A percentile compares a stretch with the other conserved stretches of the same genome.
These are phyloP conservation scores for Petaurus breviceps DNA, from an alignment of 2,113 vertebrate genomes.

Conservation along the genomic window DNA sequence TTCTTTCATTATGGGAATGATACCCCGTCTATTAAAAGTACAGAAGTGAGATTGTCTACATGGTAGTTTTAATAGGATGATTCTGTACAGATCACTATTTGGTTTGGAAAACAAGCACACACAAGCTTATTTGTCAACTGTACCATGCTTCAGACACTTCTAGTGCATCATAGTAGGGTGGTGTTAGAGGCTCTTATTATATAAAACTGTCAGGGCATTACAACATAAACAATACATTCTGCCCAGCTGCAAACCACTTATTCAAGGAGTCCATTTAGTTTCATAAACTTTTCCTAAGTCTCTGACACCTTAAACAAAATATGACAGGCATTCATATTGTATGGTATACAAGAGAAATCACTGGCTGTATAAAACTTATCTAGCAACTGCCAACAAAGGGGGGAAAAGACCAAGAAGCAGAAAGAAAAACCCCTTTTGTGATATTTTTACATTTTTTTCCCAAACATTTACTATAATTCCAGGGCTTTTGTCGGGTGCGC, in stretches of 20 bases:
- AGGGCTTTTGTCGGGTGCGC: conserved; percentile 19
- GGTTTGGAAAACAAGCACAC: conserved; percentile 70
- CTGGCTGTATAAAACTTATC: conserved; percentile 52
- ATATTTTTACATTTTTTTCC: conserved; percentile 41
- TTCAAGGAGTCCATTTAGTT: conserved; percentile 82
- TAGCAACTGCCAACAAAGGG: conserved; percentile 62
- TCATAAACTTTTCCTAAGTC: conserved; percentile 81
- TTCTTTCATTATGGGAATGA: conserved; percentile 82
- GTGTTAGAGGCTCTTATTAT: conserved; percentile 79
- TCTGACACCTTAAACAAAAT: conserved; percentile 82
- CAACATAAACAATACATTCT: conserved; percentile 81
- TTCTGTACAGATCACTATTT: conserved; percentile 64
- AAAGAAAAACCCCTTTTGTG: conserved; percentile 43
- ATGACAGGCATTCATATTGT: conserved; percentile 81
- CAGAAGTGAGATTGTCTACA: conserved; percentile 74
- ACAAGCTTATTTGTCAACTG: conserved; percentile 68
- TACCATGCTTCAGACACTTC: conserved; percentile 72
- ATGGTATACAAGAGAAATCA: conserved; percentile 73
- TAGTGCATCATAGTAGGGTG: conserved; percentile 75
- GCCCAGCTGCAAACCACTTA: conserved; percentile 80
- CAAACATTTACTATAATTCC: conserved; percentile 41
- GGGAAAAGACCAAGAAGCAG: conserved; percentile 62
- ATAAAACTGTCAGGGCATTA: conserved; percentile 82
- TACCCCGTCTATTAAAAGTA: conserved; percentile 79
- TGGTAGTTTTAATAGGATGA: conserved; percentile 79